These are phyloP conservation scores for Chiridota heheva DNA, from an alignment of 35 echinoderm and acorn worm genomes.

Conservation along the genomic window DNA sequence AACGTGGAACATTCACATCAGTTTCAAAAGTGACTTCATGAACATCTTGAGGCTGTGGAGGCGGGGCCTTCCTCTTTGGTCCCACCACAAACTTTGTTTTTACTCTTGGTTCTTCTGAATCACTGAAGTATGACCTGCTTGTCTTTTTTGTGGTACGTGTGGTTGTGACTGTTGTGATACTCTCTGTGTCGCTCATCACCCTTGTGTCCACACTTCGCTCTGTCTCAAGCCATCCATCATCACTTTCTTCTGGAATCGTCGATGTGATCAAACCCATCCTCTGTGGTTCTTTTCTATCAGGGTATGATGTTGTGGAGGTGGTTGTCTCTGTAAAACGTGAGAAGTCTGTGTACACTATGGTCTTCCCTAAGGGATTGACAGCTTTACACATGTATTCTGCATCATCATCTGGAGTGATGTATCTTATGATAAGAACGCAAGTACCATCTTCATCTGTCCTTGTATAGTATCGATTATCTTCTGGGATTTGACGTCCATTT, in stretches of 20 bases:
- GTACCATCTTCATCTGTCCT: conserved; percentile 72
- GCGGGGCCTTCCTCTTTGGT: conserved; percentile 31
- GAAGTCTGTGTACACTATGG: conserved; percentile 89
- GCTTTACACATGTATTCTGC: conserved; percentile 99
- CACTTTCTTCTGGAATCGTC: conserved; percentile 75
- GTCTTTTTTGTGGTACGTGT: conserved; percentile 78
- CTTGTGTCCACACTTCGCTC: conserved; percentile 55
- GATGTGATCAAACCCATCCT: conserved; percentile 58
- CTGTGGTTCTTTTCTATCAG: conserved; percentile 37
- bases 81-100: conserved; percentile 55
- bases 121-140: conserved; percentile 49
- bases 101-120: conserved; percentile 56
- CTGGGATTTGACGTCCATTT: conserved; percentile 78
- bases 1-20: conserved; percentile 15
- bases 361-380: conserved; percentile 88
- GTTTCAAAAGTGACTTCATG: conserved; percentile 32
- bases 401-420: conserved; percentile 83
- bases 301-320: conserved; percentile 21
- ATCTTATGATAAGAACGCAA: conserved; percentile 75
- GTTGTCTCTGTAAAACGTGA: conserved; percentile 48
- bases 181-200: conserved; percentile 74
- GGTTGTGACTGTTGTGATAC: conserved; percentile 63
- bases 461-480: conserved; percentile 49
- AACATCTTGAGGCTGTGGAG: conserved; percentile 4
- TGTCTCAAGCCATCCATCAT: conserved; percentile 75